Evolutionary conservation across 1,140 invertebrate genomes (phyloP).

Genomic region (Samia ricini): DNA sequence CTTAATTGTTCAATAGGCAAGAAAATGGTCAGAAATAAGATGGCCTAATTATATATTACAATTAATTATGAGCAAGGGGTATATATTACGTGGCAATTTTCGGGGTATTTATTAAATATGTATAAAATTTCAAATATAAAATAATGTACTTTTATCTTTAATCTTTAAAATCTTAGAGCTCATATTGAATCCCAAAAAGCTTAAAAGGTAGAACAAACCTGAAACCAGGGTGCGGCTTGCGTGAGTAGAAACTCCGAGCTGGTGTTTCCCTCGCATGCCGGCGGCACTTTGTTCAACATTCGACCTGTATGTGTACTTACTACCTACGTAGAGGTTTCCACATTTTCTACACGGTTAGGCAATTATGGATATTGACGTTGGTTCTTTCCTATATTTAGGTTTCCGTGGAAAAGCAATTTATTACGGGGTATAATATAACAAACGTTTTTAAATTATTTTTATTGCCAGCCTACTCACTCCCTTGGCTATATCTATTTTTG

Average conservation of each 20-base stretch:
- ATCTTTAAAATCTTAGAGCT: neutral
- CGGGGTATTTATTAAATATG: no score
- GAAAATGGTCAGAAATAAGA: no score
- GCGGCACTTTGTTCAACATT: constrained; percentile 14
- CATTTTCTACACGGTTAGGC: constrained; percentile 28
- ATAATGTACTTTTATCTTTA: no score
- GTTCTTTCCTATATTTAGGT: constrained; percentile 23
- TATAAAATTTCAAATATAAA: no score
- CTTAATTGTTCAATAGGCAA: no score
- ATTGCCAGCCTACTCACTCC: neutral
- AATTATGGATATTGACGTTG: constrained; percentile 34
- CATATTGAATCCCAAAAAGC: neutral
- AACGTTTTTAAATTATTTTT: neutral
- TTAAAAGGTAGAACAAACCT: neutral
- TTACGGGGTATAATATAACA: neutral
- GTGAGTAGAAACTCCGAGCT: constrained; percentile 25
- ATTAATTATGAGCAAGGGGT: no score
- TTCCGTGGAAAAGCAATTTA: constrained; percentile 22
- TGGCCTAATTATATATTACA: no score
- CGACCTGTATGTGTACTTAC: constrained; percentile 17
- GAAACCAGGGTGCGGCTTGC: constrained; percentile 33
- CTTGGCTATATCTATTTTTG: no score
- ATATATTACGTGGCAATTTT: no score
- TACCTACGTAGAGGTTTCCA: constrained; percentile 29
- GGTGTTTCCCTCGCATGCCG: constrained; percentile 28